These are phyloP conservation scores for Ascidia mentula DNA, from an alignment of 23 tunicate genomes.

Conservation along the genomic window DNA sequence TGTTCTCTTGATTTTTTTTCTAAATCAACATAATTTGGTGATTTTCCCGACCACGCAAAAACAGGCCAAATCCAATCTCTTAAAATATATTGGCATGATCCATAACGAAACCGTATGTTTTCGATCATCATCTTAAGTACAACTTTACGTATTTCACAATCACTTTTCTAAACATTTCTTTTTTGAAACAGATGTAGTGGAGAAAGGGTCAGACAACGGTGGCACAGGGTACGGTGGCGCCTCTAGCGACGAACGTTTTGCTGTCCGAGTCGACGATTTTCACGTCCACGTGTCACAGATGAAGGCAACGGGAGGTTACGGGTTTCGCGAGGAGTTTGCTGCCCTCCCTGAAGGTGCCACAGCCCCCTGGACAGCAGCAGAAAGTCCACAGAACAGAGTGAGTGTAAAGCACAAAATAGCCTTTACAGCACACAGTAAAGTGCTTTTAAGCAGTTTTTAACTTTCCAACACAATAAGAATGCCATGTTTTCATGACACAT, in stretches of 20 bases:
- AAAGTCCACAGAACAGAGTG: constrained; percentile 57
- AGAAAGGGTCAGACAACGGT: constrained; percentile 57
- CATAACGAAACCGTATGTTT: too few species aligned
- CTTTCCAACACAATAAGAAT: too few species aligned
- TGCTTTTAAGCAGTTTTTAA: too few species aligned
- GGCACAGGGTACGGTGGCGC: constrained; percentile 37
- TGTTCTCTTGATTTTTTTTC: too few species aligned
- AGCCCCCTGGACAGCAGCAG: constrained; percentile 84
- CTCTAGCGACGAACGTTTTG: constrained; percentile 69
- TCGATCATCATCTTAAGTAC: too few species aligned
- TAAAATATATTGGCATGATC: too few species aligned
- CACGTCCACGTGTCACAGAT: constrained; percentile 95
- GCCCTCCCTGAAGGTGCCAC: constrained; percentile 69
- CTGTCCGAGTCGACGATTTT: constrained; percentile 93
- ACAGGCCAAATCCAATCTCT: too few species aligned
- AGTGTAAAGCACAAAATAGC: too few species aligned
- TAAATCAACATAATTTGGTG: too few species aligned
- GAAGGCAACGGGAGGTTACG: constrained; percentile 77
- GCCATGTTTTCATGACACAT: too few species aligned
- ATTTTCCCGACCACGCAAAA: too few species aligned
- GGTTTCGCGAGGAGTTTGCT: constrained; percentile 93
- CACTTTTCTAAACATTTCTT: neutral
- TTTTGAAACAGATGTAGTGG: constrained; percentile 58
- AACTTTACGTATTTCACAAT: neutral
- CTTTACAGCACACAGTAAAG: too few species aligned